Evolutionary conservation across 2,113 vertebrate species (phyloP).

Genomic region (Ranitomeya variabilis): DNA sequence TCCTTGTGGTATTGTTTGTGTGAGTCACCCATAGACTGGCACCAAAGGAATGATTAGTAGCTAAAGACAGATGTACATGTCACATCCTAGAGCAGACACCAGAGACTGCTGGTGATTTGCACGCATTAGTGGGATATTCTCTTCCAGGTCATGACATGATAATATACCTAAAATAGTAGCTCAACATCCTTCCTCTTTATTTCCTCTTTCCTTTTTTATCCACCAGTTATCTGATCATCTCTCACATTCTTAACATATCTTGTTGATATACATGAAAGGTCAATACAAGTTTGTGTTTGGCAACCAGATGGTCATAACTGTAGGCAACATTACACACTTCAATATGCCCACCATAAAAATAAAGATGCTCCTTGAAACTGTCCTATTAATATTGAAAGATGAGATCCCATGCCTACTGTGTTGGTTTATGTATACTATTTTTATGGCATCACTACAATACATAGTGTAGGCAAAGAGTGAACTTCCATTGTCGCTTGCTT

Average conservation of each 20-base stretch:
- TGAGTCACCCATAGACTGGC: not conserved
- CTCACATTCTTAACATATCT: not conserved
- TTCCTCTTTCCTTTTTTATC: slow-evolving; percentile 44
- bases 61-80: slow-evolving; percentile 16
- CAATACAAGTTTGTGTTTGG: not conserved
- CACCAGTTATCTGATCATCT: slow-evolving; percentile 19
- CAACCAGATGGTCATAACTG: not conserved
- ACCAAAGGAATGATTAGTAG: slow-evolving; percentile 1
- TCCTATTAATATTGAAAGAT: not conserved
- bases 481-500: not conserved
- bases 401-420: not conserved
- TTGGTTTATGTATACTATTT: not conserved
- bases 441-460: not conserved
- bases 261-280: slow-evolving; percentile 28
- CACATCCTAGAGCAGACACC: slow-evolving; percentile 18
- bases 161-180: slow-evolving; percentile 41
- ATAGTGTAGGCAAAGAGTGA: not conserved
- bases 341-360: not conserved
- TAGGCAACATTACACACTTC: too few species aligned
- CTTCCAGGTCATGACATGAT: slow-evolving; percentile 50
- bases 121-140: slow-evolving; percentile 1
- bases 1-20: not conserved
- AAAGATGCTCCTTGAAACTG: not conserved
- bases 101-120: slow-evolving; percentile 39
- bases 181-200: slow-evolving; percentile 43